These are phyloP conservation scores for Podarcis raffonei DNA, from an alignment of 2,113 vertebrate genomes.

Conservation along the genomic window DNA sequence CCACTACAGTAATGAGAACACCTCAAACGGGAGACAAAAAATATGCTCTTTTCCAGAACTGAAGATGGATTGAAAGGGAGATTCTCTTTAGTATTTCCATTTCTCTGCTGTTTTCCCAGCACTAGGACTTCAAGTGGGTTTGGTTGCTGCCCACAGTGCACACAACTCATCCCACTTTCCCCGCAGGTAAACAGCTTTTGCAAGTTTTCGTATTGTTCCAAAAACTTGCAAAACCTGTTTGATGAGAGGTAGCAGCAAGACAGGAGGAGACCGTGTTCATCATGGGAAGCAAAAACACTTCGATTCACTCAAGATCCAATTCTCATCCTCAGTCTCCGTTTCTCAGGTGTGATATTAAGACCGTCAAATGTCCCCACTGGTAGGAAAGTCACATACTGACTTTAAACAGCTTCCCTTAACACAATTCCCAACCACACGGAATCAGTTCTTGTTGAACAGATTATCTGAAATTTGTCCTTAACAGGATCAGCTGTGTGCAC, in stretches of 20 bases:
- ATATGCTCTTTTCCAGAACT: background rate
- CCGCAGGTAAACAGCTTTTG: background rate
- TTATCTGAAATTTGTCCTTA: background rate
- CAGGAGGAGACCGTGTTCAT: background rate
- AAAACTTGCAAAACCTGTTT: background rate
- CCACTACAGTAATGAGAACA: background rate
- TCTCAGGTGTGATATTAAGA: background rate
- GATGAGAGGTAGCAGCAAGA: background rate
- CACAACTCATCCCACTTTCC: background rate
- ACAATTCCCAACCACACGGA: background rate
- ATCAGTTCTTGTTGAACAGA: background rate
- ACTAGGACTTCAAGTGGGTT: background rate
- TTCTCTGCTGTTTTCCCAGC: background rate
- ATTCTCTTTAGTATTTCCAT: background rate
- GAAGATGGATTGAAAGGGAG: background rate
- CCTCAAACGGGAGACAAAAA: background rate
- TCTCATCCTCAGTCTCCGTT: background rate
- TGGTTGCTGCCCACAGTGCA: too few species aligned
- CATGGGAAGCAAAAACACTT: background rate
- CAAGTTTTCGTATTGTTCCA: background rate
- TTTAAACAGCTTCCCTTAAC: background rate
- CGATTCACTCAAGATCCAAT: too few species aligned
- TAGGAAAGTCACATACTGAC: background rate
- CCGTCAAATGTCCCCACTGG: too few species aligned
- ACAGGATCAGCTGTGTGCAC: background rate